These are phyloP conservation scores for Solenopsis fugax DNA, from an alignment of 1,140 invertebrate species.

Conservation along the genomic window DNA sequence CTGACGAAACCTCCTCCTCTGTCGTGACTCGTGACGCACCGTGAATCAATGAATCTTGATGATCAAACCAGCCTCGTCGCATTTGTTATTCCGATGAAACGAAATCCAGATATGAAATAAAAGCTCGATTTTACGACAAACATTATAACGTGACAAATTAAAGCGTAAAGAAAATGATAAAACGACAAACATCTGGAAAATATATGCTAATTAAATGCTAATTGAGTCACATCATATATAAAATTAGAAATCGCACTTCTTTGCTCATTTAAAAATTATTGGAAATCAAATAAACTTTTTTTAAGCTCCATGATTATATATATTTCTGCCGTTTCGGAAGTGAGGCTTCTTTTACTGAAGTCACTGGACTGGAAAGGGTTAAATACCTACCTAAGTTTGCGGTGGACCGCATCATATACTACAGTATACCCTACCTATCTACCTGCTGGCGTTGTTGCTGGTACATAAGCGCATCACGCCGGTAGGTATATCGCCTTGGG, in stretches of 20 bases:
- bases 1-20: conserved; percentile 9
- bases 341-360: background rate
- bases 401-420: conserved; percentile 53
- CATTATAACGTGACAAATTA: background rate
- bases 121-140: background rate
- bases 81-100: background rate
- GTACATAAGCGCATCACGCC: conserved; percentile 35
- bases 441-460: conserved; percentile 42
- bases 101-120: conserved; percentile 11
- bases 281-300: background rate
- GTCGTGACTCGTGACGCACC: conserved; percentile 19
- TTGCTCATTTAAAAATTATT: background rate
- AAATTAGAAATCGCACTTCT: background rate
- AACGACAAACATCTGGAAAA: background rate
- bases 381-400: conserved; percentile 52
- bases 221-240: background rate
- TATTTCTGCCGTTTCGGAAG: background rate
- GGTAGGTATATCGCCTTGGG: conserved; percentile 49
- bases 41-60: conserved; percentile 48
- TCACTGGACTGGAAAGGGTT: conserved; percentile 25
- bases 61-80: background rate
- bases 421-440: conserved; percentile 24
- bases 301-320: background rate
- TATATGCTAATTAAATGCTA: background rate
- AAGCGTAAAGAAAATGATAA: background rate